Evolutionary conservation across 2,797 vertebrate species (phyloP).

Genomic region (Pachyuromys duprasi): DNA sequence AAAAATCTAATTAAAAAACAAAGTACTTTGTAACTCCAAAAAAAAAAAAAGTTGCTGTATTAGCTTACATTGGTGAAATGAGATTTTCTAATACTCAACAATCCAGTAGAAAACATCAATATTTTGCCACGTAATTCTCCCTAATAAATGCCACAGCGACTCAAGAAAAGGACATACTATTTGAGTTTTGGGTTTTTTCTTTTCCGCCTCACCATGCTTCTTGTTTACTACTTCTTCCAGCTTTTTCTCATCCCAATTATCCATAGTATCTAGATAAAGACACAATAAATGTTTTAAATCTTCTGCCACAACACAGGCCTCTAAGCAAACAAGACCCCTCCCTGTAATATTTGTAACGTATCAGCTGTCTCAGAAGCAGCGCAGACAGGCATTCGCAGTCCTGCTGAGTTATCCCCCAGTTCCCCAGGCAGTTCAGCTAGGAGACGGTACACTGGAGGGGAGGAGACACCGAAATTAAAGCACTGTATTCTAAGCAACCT

Average conservation of each 20-base stretch:
- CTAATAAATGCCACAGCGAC: constrained; percentile 71
- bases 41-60: not conserved
- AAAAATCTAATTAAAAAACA: constrained; percentile 17
- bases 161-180: constrained; percentile 90
- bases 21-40: constrained; percentile 21
- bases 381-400: not conserved
- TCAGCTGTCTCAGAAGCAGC: constrained; percentile 28
- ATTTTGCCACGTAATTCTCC: constrained; percentile 45
- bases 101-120: constrained; percentile 12
- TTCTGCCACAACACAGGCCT: not conserved
- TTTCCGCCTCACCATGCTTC: constrained; percentile 98
- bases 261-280: constrained; percentile 95
- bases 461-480: not conserved
- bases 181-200: constrained; percentile 97
- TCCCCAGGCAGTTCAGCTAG: not conserved
- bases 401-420: not conserved
- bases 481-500: not conserved
- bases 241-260: constrained; percentile 99
- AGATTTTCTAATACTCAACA: not conserved
- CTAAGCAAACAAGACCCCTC: not conserved
- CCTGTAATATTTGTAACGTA: not conserved
- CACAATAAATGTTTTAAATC: not conserved
- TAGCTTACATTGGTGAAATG: constrained; percentile 23
- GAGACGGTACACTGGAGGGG: not conserved
- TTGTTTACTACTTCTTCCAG: constrained; percentile 98